Conservation (phyloP, 2,113 vertebrate genomes). For the Phrynosoma platyrhinos region DNA sequence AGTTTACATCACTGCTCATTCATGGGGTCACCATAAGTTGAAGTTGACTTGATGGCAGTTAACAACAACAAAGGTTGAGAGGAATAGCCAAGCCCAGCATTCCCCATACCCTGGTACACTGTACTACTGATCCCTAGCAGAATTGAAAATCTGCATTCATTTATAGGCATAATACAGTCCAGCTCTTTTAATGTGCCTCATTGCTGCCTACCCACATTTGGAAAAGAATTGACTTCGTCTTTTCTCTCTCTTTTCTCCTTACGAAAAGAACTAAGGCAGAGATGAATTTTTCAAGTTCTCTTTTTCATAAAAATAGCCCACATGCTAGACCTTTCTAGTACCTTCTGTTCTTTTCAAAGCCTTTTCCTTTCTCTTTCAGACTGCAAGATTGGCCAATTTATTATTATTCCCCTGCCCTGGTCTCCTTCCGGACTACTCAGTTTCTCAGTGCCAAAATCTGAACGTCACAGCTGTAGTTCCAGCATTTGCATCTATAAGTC, state of each 20-base stretch:
- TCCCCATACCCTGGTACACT: too few relatives aligned
- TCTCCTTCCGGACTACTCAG: conserved; percentile 53
- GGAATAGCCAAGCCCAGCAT: too few relatives aligned
- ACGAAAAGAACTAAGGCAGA: background rate
- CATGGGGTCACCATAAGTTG: too few relatives aligned
- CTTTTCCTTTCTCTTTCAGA: background rate
- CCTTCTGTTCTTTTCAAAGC: background rate
- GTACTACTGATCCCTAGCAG: too few relatives aligned
- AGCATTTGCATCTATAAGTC: conserved; percentile 34
- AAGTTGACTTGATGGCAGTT: too few relatives aligned
- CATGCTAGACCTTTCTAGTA: too few relatives aligned
- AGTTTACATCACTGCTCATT: too few relatives aligned
- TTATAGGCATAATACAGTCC: background rate
- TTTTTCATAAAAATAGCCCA: too few relatives aligned
- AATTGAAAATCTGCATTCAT: background rate
- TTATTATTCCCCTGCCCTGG: conserved; percentile 14
- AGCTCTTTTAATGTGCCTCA: background rate
- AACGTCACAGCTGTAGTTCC: conserved; percentile 31
- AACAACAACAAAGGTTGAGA: too few relatives aligned
- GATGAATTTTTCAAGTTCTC: too few relatives aligned
- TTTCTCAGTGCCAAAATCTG: conserved; percentile 64
- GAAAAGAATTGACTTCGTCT: background rate
- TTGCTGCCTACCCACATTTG: background rate
- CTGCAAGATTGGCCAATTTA: conserved; percentile 19
- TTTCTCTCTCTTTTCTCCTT: background rate